Evolutionary conservation across 2,797 vertebrate species (phyloP), one percentile per base, ranked within the genome.

Genomic region (Eospalax fontanierii): DNA sequence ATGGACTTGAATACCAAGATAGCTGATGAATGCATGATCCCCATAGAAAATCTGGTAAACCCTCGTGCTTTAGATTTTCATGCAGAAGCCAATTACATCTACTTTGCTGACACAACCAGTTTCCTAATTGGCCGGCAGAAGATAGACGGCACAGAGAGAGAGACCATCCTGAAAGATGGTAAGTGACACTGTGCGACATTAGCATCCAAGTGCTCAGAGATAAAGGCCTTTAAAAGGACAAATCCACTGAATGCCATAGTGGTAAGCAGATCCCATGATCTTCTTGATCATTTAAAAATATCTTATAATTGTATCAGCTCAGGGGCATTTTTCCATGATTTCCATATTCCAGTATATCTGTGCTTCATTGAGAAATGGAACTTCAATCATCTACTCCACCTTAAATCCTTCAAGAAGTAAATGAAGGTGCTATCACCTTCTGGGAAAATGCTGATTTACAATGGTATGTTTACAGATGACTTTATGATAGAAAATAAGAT

Each of bases 91-190:
- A 99, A 99, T 97, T 99, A 99, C 94, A 99, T 99, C 97, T 99
- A 99, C 98, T 99, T 99, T 97, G 99, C 99, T 71, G 99, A 99
- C 97, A 99, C 99, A 26, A 99, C 99, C 86, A 99, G 99, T 97
- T 99, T 99, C 97, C 98, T 99, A 93, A 99, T 99, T 96, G 99
- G 99, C 3, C 97, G 99, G 28, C 99, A 99, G 97, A 99, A 99
- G 98, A 99, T 99, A 94, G 99, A 99, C 94, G 99, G 99, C 87
- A 99, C 98, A 35, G 98, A 98, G 57, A 95, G 99, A 97, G 99
- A 99, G 98, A 99, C 99, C 0, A 99, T 99, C 93, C 99, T 99
- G 66, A 99, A 99, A 98, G 99, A 99, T 4, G 99, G 99, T 99
- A 96, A 92, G 98, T 97, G 73, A 88, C 73, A 73, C 46, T 80